Evolutionary conservation across 2,888 invertebrate species (phyloP), one percentile per base, ranked within the genome.

Genomic region (Phytoseiulus persimilis): DNA sequence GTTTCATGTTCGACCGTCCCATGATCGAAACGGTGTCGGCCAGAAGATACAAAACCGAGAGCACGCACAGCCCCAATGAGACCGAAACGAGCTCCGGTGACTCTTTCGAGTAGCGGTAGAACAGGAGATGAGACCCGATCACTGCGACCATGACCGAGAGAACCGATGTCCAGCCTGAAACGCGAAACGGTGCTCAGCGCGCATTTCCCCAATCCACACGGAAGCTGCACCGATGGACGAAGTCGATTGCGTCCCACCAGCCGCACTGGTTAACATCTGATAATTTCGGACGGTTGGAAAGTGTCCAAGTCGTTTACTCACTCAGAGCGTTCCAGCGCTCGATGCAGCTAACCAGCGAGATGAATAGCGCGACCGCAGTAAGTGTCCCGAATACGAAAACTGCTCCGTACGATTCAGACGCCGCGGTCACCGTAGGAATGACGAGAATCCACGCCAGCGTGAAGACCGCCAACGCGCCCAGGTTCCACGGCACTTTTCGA

Each of bases 321-420:
- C 87, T 87, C 32, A 87, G 32, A 39, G 87, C 39, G 32, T 87
- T 87, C 87, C 87, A 87, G 18, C 45, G 32, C 33, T 87, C 87
- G 11, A 32, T 39, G 87, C 87, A 87, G 87, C 87, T 87, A 11
- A 87, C 32, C 28, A 87, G 87, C 11, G 87, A n/a, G 23, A 87
- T 87, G 39, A 87, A 32, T 6, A 87, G 33, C 11, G 39, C 32
- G 33, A 33, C 33, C 23, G 33, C 33, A 18, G 87, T 45, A 6
- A 87, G 33, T 45, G 87, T 87, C 32, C 87, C 87, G 39, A 87
- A 87, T n/a, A 87, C 87, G 45, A 87, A 87, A 9, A 87, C 31
- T n/a, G 87, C 87, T 87, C 87, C 87, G 33, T 87, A 87, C 33
- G 87, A 87, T 87, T 87, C 87, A 45, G 87, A 87, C 87, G 87